Conservation (phyloP, 2,113 vertebrate genomes). For the Elephas maximus region DNA sequence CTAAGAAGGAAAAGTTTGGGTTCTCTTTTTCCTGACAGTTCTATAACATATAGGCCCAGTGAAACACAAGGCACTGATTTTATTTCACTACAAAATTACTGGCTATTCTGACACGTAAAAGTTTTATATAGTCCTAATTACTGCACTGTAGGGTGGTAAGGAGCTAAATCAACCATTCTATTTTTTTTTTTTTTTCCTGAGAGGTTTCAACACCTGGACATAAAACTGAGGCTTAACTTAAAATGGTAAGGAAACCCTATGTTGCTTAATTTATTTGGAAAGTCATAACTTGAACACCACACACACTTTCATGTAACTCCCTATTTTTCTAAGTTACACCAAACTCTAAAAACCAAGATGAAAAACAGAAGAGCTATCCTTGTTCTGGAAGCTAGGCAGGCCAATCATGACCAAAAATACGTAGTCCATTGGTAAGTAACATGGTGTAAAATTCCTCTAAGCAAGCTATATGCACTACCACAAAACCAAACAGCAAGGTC, state of each 20-base stretch:
- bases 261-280: not conserved
- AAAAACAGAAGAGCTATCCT: not conserved
- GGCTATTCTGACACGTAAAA: conserved; percentile 41
- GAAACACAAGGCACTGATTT: conserved; percentile 69
- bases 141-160: not conserved
- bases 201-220: not conserved
- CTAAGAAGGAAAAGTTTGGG: conserved; percentile 69
- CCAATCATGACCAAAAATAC: not conserved
- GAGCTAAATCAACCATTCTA: conserved; percentile 40
- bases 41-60: conserved; percentile 64
- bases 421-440: not conserved
- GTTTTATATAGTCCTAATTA: conserved; percentile 69
- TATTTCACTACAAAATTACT: conserved; percentile 70
- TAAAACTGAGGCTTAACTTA: conserved; percentile 46
- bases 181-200: not conserved
- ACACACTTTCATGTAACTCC: not conserved
- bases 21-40: conserved; percentile 68
- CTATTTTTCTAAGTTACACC: not conserved
- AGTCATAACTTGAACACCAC: not conserved
- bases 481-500: not conserved
- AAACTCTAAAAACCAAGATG: not conserved
- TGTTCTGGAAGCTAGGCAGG: not conserved
- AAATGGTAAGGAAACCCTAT: not conserved
- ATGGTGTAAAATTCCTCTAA: not conserved
- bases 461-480: not conserved